Conservation (phyloP, 2,797 vertebrate species). For the Falco novaeseelandiae region DNA sequence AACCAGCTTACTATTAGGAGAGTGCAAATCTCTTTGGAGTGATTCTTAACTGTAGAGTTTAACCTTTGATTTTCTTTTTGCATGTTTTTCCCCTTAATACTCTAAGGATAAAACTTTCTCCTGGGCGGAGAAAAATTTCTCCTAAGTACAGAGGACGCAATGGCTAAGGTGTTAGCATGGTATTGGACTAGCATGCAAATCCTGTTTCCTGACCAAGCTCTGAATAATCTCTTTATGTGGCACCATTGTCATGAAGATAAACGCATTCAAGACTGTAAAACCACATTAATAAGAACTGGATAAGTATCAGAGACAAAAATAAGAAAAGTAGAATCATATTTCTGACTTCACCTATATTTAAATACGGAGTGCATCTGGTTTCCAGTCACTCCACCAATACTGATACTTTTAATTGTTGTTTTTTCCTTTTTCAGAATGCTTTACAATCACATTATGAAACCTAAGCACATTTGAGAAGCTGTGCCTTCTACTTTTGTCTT, state of each 20-base stretch:
- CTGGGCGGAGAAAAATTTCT: neutral
- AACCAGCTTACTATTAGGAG: neutral
- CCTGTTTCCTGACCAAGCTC: accelerated
- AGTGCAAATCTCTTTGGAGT: neutral
- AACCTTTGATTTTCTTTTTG: neutral
- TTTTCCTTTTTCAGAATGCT: neutral
- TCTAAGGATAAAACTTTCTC: neutral
- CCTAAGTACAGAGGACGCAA: neutral
- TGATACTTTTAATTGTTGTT: neutral
- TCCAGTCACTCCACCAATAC: neutral
- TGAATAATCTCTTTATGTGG: neutral
- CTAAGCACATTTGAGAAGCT: neutral
- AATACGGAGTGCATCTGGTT: neutral
- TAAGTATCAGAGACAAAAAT: neutral
- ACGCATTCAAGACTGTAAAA: neutral
- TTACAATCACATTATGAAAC: neutral
- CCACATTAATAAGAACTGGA: neutral
- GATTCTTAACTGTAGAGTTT: neutral
- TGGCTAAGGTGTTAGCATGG: neutral
- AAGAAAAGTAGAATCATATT: neutral
- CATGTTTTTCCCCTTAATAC: neutral
- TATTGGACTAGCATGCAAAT: neutral
- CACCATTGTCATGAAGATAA: neutral
- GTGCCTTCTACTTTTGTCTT: conserved; percentile 10
- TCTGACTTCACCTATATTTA: neutral